These are phyloP conservation scores for Calliopsis andreniformis DNA, from an alignment of 1,140 invertebrate species.

Conservation along the genomic window DNA sequence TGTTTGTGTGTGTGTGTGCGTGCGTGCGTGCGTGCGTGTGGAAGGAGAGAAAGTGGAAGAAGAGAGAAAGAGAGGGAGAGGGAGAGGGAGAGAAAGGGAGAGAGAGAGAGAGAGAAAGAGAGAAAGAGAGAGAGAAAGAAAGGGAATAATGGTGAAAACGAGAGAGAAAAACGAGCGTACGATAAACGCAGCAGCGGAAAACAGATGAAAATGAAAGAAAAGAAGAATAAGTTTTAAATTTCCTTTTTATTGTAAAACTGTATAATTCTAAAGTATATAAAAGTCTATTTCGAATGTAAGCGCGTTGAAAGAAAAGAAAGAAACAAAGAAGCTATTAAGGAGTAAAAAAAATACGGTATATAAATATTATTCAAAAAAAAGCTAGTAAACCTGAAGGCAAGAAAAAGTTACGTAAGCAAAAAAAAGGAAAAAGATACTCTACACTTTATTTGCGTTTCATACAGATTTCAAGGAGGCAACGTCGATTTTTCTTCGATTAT, in stretches of 20 bases:
- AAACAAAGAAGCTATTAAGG: slow-evolving; percentile 71
- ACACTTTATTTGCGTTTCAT: slow-evolving; percentile 30
- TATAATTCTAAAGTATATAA: slow-evolving; percentile 75
- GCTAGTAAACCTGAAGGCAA: slow-evolving; percentile 25
- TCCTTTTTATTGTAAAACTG: slow-evolving; percentile 68
- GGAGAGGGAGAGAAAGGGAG: slow-evolving; percentile 9
- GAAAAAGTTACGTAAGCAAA: slow-evolving; percentile 11
- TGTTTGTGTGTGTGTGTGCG: no score
- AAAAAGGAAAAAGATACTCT: no score
- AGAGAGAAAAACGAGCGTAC: slow-evolving; percentile 36
- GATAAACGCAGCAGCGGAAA: slow-evolving; percentile 52
- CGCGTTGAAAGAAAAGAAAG: slow-evolving; percentile 69
- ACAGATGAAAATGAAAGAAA: slow-evolving; percentile 54
- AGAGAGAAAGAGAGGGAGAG: slow-evolving; percentile 19
- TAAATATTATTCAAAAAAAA: slow-evolving; percentile 53
- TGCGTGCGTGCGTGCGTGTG: no score
- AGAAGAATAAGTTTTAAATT: slow-evolving; percentile 8
- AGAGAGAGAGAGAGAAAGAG: slow-evolving; percentile 29
- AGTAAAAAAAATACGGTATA: slow-evolving; percentile 74
- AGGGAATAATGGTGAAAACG: slow-evolving; percentile 21
- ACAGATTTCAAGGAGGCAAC: slow-evolving; percentile 34
- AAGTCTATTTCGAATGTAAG: slow-evolving; percentile 79
- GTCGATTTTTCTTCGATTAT: slow-evolving; percentile 32
- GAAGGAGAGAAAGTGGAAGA: no score
- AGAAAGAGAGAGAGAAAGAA: slow-evolving; percentile 21